phyloP scores from a whole-genome alignment of 2,797 vertebrate genomes.

The Acanthiza pusilla region DNA sequence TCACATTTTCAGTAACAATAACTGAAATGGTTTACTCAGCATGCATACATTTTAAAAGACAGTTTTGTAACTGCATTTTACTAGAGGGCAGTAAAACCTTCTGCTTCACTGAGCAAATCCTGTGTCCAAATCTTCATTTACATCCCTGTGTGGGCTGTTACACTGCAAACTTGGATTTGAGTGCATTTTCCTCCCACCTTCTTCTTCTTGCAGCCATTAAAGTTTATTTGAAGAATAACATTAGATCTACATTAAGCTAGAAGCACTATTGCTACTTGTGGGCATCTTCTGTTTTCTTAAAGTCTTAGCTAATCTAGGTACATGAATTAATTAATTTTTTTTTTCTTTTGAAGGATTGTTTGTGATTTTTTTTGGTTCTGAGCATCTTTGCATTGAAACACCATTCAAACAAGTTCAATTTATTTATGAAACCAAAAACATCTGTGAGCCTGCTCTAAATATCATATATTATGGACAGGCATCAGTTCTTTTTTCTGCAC shows the following conservation, averaged over 20 bases:
- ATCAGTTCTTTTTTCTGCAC: neutral
- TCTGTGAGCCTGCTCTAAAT: neutral
- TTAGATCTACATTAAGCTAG: neutral
- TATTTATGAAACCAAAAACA: neutral
- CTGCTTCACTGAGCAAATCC: conserved; percentile 17
- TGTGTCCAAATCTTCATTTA: conserved; percentile 56
- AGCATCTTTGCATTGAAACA: neutral
- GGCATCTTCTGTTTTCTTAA: neutral
- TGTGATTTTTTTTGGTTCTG: neutral
- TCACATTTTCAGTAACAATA: conserved; percentile 15
- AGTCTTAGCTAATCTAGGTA: neutral
- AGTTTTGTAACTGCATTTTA: conserved; percentile 44
- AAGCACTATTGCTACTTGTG: neutral
- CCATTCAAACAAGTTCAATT: neutral
- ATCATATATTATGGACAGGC: neutral
- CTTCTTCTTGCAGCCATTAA: conserved; percentile 38
- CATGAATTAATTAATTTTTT: neutral
- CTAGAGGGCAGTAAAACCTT: conserved; percentile 71
- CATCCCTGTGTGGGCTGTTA: conserved; percentile 36
- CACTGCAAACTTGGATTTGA: conserved; percentile 35
- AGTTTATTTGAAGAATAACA: conserved; percentile 38
- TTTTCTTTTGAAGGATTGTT: neutral
- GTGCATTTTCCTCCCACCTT: conserved; percentile 35
- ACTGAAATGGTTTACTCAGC: conserved; percentile 27
- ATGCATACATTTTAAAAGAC: conserved; percentile 32